A percentile compares a stretch with the other conserved stretches of the same genome.
phyloP scores from a whole-genome alignment of 2,888 invertebrate species.

The Eustalomyia histrio region DNA sequence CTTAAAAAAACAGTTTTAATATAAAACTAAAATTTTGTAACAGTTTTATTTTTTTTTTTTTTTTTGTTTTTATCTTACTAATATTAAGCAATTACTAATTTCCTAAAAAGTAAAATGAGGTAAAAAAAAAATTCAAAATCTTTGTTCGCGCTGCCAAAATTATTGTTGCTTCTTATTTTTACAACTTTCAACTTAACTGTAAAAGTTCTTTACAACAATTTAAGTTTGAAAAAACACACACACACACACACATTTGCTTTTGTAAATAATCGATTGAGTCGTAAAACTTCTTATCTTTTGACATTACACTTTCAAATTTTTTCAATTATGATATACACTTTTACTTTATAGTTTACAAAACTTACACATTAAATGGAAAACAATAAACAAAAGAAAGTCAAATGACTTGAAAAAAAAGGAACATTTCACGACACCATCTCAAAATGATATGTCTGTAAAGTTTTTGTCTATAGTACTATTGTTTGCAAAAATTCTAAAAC shows the following conservation, averaged over 20 bases:
- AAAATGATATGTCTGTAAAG: conserved; percentile 46
- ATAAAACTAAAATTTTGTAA: too few relatives aligned
- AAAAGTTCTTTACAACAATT: too few relatives aligned
- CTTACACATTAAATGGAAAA: background rate
- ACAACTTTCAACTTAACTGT: too few relatives aligned
- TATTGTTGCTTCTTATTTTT: too few relatives aligned
- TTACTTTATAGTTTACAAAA: background rate
- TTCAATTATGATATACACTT: conserved; percentile 35
- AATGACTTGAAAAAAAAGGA: conserved; percentile 15
- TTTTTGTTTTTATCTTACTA: too few relatives aligned
- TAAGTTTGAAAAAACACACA: too few relatives aligned
- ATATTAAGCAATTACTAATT: too few relatives aligned
- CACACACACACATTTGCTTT: background rate
- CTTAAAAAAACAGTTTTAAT: too few relatives aligned
- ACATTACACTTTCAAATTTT: conserved; percentile 7
- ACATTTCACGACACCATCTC: conserved; percentile 19
- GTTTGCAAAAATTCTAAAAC: conserved; percentile 2
- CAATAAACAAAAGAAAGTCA: conserved; percentile 31
- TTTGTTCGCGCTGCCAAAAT: too few relatives aligned
- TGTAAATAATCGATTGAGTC: background rate
- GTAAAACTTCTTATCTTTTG: conserved; percentile 29
- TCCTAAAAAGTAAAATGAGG: too few relatives aligned
- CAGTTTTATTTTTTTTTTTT: too few relatives aligned
- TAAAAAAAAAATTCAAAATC: too few relatives aligned
- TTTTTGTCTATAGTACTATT: conserved; percentile 44